phyloP scores from a whole-genome alignment of 2,797 vertebrate genomes.

The Bucorvus abyssinicus region DNA sequence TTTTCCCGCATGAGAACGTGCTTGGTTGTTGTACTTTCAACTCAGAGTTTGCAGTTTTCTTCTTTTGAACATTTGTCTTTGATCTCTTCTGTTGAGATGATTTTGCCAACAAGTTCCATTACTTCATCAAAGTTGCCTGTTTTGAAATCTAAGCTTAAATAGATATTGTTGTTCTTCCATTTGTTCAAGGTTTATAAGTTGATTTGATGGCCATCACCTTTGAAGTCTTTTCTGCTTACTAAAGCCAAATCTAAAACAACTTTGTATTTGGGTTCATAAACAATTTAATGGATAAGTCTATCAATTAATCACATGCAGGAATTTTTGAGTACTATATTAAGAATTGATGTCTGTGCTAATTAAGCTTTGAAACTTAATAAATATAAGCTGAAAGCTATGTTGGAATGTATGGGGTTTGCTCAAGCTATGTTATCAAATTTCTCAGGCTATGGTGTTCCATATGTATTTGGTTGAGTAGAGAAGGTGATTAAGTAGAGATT shows the following conservation, averaged over 20 bases:
- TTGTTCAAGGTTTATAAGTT: not conserved
- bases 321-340: not conserved
- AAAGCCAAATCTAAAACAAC: not conserved
- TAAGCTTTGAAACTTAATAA: not conserved
- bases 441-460: not conserved
- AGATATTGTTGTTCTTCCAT: not conserved
- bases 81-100: not conserved
- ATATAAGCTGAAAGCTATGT: not conserved
- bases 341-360: not conserved
- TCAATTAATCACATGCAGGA: not conserved
- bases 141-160: not conserved
- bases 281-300: not conserved
- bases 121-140: not conserved
- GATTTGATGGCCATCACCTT: not conserved
- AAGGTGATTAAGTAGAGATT: not conserved
- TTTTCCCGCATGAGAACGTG: not conserved
- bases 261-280: not conserved
- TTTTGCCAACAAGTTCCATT: not conserved
- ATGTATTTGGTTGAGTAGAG: not conserved
- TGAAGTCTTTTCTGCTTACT: not conserved
- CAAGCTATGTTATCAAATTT: not conserved
- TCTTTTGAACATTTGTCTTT: not conserved
- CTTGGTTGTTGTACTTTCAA: not conserved
- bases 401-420: not conserved
- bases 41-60: not conserved